phyloP scores from a whole-genome alignment of 2,888 invertebrate genomes.

The Augochlorella aurata region DNA sequence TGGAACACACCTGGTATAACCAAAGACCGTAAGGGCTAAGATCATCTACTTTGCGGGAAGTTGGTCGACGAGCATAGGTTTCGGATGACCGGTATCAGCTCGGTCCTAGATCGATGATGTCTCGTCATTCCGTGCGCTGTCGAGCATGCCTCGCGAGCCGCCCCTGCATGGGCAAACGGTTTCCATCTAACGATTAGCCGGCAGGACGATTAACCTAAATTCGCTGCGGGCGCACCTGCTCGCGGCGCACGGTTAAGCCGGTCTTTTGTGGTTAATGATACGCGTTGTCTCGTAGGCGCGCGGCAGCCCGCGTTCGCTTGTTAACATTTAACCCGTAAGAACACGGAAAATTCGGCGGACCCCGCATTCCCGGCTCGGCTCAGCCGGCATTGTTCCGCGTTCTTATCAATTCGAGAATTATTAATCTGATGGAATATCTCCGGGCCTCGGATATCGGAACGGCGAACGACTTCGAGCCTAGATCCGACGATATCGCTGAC shows the following conservation, averaged over 20 bases:
- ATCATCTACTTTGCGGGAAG: too few relatives aligned
- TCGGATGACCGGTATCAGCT: background rate
- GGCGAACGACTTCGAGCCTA: background rate
- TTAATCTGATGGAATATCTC: slow-evolving; percentile 32
- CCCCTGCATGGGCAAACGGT: slow-evolving; percentile 49
- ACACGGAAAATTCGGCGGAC: slow-evolving; percentile 39
- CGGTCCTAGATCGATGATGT: slow-evolving; percentile 27
- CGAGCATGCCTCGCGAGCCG: slow-evolving; percentile 51
- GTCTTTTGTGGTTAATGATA: slow-evolving; percentile 69
- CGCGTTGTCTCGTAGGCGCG: slow-evolving; percentile 52
- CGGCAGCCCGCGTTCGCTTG: slow-evolving; percentile 33
- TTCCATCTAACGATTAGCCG: slow-evolving; percentile 70
- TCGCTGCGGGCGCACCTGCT: slow-evolving; percentile 70
- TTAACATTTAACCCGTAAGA: slow-evolving; percentile 38
- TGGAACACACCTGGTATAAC: too few relatives aligned
- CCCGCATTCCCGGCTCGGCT: background rate
- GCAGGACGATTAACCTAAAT: slow-evolving; percentile 76
- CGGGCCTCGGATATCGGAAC: background rate
- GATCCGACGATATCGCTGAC: slow-evolving; percentile 6
- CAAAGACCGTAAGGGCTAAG: too few relatives aligned
- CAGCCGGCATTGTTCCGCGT: slow-evolving; percentile 26
- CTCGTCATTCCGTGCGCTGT: slow-evolving; percentile 25
- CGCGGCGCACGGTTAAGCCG: slow-evolving; percentile 68
- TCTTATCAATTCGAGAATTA: slow-evolving; percentile 44
- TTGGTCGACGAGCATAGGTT: background rate